Evolutionary conservation across 2,888 invertebrate species (phyloP).

Genomic region (Hirtodrosophila confusa): DNA sequence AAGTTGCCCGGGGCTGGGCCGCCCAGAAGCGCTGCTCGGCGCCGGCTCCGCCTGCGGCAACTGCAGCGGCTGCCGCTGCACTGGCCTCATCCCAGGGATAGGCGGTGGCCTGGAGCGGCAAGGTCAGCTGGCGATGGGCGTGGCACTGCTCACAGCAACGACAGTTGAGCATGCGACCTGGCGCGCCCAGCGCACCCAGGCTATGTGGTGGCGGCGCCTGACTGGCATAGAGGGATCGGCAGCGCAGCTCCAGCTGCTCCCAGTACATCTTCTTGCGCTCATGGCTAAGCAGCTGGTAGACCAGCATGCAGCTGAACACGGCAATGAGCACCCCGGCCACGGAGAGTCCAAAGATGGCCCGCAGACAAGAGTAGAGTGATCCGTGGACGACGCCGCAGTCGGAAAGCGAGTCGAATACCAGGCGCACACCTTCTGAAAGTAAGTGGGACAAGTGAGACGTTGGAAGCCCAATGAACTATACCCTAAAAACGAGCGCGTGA

Average conservation of each 20-base stretch:
- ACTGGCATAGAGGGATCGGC: constrained; percentile 89
- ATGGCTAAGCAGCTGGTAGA: constrained; percentile 94
- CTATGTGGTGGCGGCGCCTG: constrained; percentile 81
- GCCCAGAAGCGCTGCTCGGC: constrained; percentile 85
- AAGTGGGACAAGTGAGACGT: not conserved
- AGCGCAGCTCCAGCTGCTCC: constrained; percentile 94
- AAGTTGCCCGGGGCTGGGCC: constrained; percentile 88
- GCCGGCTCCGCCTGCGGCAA: constrained; percentile 82
- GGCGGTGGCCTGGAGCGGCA: constrained; percentile 85
- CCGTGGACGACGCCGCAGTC: constrained; percentile 96
- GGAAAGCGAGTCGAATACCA: constrained; percentile 93
- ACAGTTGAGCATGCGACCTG: constrained; percentile 83
- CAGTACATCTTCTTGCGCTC: constrained; percentile 98
- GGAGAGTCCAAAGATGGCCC: constrained; percentile 95
- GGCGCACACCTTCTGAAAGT: constrained; percentile 87
- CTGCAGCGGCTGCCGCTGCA: constrained; percentile 80
- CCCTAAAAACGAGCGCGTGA: no score
- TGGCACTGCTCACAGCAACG: constrained; percentile 90
- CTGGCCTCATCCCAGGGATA: constrained; percentile 86
- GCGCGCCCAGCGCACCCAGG: constrained; percentile 81
- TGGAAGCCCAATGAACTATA: no score
- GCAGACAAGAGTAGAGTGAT: constrained; percentile 93
- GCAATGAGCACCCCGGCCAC: constrained; percentile 95
- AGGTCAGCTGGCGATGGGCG: constrained; percentile 85
- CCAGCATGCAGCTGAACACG: constrained; percentile 96